A percentile compares a stretch with the other conserved stretches of the same genome.
phyloP scores from a whole-genome alignment of 1,140 invertebrate genomes.

The Drosophila sulfurigaster region DNA sequence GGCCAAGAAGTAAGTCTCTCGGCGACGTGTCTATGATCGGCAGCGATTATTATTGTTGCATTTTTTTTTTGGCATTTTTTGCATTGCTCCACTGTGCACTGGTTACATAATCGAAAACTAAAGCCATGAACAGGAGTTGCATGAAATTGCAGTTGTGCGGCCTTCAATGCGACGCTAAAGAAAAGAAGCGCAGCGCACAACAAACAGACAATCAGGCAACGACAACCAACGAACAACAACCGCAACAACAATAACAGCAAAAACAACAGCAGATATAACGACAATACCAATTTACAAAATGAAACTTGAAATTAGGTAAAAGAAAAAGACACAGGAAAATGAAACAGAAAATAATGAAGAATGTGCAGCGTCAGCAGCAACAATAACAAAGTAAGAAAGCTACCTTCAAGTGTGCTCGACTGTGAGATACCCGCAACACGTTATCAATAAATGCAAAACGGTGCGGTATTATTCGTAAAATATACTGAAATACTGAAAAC shows the following conservation, averaged over 20 bases:
- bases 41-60: background rate
- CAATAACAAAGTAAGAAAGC: too few relatives aligned
- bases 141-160: conserved; percentile 55
- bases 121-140: conserved; percentile 29
- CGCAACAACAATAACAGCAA: conserved; percentile 12
- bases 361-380: conserved; percentile 69
- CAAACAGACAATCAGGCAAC: conserved; percentile 26
- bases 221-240: background rate
- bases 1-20: conserved; percentile 27
- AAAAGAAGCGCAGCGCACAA: conserved; percentile 39
- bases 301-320: conserved; percentile 77
- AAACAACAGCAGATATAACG: background rate
- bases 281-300: conserved; percentile 64
- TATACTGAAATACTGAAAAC: too few relatives aligned
- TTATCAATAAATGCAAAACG: too few relatives aligned
- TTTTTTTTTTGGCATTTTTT: background rate
- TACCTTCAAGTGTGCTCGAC: too few relatives aligned
- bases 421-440: too few relatives aligned
- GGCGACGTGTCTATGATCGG: background rate
- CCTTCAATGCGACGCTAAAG: conserved; percentile 44
- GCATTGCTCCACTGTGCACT: conserved; percentile 2
- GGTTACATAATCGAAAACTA: conserved; percentile 50
- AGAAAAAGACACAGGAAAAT: conserved; percentile 40
- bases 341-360: conserved; percentile 65
- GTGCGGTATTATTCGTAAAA: too few relatives aligned